A percentile compares a stretch with the other conserved stretches of the same genome.
These are phyloP conservation scores for Pipistrellus kuhlii DNA, from an alignment of 2,797 vertebrate genomes.

Conservation along the genomic window DNA sequence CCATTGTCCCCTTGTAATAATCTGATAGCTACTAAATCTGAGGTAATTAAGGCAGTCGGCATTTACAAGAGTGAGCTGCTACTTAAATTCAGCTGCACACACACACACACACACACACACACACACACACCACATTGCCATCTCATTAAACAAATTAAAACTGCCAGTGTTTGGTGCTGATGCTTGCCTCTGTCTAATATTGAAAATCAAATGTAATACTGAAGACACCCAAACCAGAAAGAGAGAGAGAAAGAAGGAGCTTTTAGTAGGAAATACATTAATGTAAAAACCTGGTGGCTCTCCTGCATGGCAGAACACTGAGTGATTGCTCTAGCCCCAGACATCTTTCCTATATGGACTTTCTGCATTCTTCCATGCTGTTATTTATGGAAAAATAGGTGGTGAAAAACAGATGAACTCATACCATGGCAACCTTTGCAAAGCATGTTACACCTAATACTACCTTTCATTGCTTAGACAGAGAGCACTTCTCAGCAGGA, in stretches of 20 bases:
- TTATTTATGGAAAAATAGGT: conserved; percentile 71
- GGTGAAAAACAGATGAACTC: conserved; percentile 35
- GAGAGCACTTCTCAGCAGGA: conserved; percentile 42
- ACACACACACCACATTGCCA: neutral
- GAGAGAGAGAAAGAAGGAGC: neutral
- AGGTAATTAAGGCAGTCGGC: neutral
- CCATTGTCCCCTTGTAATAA: neutral
- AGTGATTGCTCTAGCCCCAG: conserved; percentile 21
- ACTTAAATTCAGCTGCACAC: conserved; percentile 27
- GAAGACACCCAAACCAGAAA: neutral
- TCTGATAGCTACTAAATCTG: neutral
- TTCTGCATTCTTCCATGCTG: conserved; percentile 52
- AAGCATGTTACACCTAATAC: conserved; percentile 52
- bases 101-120: neutral
- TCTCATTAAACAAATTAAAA: conserved; percentile 46
- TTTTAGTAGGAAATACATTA: conserved; percentile 31
- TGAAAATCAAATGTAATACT: neutral
- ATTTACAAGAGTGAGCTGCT: conserved; percentile 8
- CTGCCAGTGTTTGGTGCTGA: conserved; percentile 1
- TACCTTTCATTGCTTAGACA: conserved; percentile 32
- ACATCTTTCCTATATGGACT: conserved; percentile 28
- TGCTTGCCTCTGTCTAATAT: neutral
- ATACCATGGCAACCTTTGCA: conserved; percentile 75
- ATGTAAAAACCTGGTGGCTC: conserved; percentile 21
- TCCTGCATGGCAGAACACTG: neutral